Evolutionary conservation across 1,140 invertebrate genomes (phyloP), one percentile per base, ranked within the genome.

Genomic region (Musca vetustissima): DNA sequence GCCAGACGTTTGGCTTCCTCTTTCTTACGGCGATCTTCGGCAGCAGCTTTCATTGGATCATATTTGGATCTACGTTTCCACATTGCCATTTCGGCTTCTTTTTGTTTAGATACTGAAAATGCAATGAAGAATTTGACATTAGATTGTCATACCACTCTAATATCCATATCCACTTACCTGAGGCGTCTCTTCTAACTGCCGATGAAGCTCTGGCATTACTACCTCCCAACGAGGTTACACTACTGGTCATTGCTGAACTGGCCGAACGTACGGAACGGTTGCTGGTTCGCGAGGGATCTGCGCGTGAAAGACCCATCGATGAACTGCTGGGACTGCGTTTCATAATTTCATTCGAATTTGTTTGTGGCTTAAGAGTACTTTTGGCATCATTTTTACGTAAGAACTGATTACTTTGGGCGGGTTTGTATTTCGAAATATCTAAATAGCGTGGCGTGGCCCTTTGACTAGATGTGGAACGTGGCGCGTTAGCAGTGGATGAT

Each of bases 51-150:
- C 86, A 95, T 89, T 3, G 94, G 94, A 84, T 96, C 93, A 82
- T 96, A 97, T 73, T 90, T 94, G 76, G 95, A 95, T 69, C 94
- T 85, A 68, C 94, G 85, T 77, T 95, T 94, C 94, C 94, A 96
- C 84, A 95, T 95, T 79, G 93, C 92, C 84, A 95, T 90, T 78
- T 96, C 94, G 52, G 92, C 89, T 81, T 93, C 92, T 80, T 89
- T 89, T 84, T 88, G 87, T 76, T 87, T 88, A 85, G 83, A 57
- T 50, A 82, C 84, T 85, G 72, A 17, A 64, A 66, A 4, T 28
- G 8, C 48, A 67, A n/a, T n/a, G n/a, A n/a, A n/a, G n/a, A n/a
- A n/a, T n/a, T n/a, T 52, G 17, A 50, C 24, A 17, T 80, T 75
- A 66, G 28, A 69, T 69, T 67, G n/a, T n/a, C 36, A 67, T 32